Conservation (phyloP, 2,797 vertebrate species). For the Lepilemur septentrionalis region DNA sequence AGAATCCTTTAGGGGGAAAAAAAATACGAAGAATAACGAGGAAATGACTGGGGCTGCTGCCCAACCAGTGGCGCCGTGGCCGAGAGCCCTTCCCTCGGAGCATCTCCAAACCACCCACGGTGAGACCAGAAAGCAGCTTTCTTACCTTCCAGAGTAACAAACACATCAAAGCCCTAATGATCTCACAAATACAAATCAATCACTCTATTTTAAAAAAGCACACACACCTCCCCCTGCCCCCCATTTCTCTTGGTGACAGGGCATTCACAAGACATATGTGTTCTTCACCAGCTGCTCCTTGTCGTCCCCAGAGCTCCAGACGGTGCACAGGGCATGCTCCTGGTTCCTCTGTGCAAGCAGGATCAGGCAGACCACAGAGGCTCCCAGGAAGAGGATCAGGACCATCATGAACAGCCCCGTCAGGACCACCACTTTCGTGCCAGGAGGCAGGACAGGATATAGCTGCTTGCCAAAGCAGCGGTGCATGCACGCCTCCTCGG, state of each 20-base stretch:
- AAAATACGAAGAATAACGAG: background rate
- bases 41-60: background rate
- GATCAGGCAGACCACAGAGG: constrained; percentile 71
- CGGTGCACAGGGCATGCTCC: constrained; percentile 9
- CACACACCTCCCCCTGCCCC: background rate
- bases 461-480: constrained; percentile 70
- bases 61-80: accelerated
- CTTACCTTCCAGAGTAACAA: background rate
- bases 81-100: background rate
- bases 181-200: background rate
- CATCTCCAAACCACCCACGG: background rate
- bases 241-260: background rate
- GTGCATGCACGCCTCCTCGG: constrained; percentile 69
- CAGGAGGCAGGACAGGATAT: constrained; percentile 33
- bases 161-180: constrained; percentile 1
- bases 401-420: constrained; percentile 71
- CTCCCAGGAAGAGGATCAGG: constrained; percentile 72
- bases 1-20: too few relatives aligned
- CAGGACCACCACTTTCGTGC: constrained; percentile 73
- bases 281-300: constrained; percentile 83
- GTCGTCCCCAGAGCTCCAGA: constrained; percentile 81
- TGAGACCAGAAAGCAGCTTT: background rate
- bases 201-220: constrained; percentile 13
- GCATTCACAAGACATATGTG: constrained; percentile 70
- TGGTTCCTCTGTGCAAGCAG: constrained; percentile 66